These are phyloP conservation scores for Sanderia malayensis DNA, from an alignment of 30 jellyfish, hydroid and myxozoan genomes.

Conservation along the genomic window DNA sequence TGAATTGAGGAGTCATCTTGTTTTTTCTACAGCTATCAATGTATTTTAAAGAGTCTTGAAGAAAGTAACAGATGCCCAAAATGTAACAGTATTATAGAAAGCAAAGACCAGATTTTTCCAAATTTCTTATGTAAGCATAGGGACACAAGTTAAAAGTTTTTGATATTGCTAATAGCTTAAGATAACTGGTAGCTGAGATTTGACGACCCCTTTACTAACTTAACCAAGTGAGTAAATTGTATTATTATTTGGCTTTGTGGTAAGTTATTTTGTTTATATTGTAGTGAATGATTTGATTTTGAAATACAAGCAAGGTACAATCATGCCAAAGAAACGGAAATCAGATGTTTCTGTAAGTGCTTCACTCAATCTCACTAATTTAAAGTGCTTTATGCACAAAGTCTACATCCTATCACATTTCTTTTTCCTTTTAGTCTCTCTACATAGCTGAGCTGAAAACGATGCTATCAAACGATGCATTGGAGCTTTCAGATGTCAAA, in stretches of 20 bases:
- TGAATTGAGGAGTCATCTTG: too few species aligned
- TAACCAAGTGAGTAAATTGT: too few species aligned
- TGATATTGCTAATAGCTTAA: too few species aligned
- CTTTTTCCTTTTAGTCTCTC: slow-evolving; percentile 29
- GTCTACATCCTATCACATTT: neutral
- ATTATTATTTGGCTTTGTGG: too few species aligned
- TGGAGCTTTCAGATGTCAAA: slow-evolving; percentile 71
- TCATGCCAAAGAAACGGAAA: slow-evolving; percentile 65
- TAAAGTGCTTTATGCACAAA: neutral
- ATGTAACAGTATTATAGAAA: slow-evolving; percentile 79
- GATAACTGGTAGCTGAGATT: too few species aligned
- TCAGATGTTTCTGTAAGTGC: slow-evolving; percentile 77
- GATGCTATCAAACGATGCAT: slow-evolving; percentile 55
- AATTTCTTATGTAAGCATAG: slow-evolving; percentile 74
- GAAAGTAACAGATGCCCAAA: slow-evolving; percentile 92
- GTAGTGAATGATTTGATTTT: slow-evolving; percentile 83
- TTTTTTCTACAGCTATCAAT: slow-evolving; percentile 76
- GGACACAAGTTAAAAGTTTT: too few species aligned
- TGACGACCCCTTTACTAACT: too few species aligned
- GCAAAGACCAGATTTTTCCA: slow-evolving; percentile 90
- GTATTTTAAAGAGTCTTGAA: slow-evolving; percentile 81
- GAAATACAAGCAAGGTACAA: slow-evolving; percentile 72
- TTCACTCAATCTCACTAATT: neutral
- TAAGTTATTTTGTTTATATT: too few species aligned
- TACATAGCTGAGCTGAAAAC: slow-evolving; percentile 74